Conservation (phyloP, 2,888 invertebrate genomes). For the Phorcus lineatus region DNA sequence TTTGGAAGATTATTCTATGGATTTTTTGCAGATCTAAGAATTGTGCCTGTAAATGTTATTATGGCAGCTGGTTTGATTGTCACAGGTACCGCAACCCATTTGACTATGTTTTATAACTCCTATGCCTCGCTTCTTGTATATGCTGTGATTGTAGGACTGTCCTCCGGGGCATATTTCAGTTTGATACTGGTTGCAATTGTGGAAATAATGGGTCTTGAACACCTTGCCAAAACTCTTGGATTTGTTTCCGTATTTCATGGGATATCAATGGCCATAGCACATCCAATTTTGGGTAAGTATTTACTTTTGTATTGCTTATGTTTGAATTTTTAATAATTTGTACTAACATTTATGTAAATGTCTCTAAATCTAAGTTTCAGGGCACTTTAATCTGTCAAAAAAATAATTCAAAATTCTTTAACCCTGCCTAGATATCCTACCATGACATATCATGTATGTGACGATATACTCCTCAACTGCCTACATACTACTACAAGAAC, state of each 20-base stretch:
- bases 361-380: too few relatives aligned
- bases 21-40: neutral
- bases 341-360: neutral
- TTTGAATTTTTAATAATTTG: too few relatives aligned
- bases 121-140: neutral
- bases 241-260: neutral
- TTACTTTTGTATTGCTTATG: neutral
- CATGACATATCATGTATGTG: too few relatives aligned
- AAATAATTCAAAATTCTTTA: too few relatives aligned
- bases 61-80: neutral
- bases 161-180: neutral
- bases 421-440: too few relatives aligned
- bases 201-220: neutral
- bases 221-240: slow-evolving; percentile 6
- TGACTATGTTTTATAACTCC: neutral
- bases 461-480: too few relatives aligned
- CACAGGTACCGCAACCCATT: neutral
- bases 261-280: neutral
- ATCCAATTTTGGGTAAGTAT: slow-evolving; percentile 15
- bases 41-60: neutral
- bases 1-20: neutral
- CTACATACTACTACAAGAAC: too few relatives aligned
- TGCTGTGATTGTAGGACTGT: neutral
- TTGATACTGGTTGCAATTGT: neutral
- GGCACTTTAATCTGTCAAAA: too few relatives aligned